A percentile compares a stretch with the other conserved stretches of the same genome.
Evolutionary conservation across 2,797 vertebrate genomes (phyloP).

Genomic region (Hippoglossus hippoglossus): DNA sequence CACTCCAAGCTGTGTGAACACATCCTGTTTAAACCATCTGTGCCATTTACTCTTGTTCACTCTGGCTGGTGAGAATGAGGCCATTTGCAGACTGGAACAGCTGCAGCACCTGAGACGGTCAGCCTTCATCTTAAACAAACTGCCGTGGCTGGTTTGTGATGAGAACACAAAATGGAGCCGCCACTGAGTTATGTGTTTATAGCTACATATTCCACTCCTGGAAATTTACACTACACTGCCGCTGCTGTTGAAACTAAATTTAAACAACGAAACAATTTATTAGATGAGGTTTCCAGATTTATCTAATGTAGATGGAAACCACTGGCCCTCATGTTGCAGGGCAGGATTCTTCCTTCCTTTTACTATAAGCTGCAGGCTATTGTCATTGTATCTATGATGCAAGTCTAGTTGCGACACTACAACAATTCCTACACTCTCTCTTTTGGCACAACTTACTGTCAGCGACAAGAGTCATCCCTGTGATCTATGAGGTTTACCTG

Average conservation of each 20-base stretch:
- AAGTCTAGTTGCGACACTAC: no score
- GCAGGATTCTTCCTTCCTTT: no score
- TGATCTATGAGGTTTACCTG: neutral
- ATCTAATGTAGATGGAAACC: neutral
- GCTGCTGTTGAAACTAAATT: no score
- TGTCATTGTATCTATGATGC: no score
- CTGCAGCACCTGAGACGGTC: conserved; percentile 5
- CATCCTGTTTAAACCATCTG: neutral
- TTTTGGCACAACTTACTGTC: no score
- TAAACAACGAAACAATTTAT: neutral
- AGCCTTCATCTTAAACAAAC: neutral
- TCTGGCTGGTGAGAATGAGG: conserved; percentile 18
- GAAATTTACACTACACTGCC: neutral
- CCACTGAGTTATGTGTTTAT: neutral
- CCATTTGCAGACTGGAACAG: neutral
- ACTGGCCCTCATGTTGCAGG: no score
- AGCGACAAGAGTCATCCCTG: neutral
- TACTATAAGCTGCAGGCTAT: no score
- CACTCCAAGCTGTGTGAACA: conserved; percentile 14
- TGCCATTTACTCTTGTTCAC: neutral
- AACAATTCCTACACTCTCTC: no score
- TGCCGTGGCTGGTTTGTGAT: neutral
- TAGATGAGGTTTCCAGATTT: neutral
- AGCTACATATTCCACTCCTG: neutral
- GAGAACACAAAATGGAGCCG: neutral